These are phyloP conservation scores for Turritopsis rubra DNA, from an alignment of 30 jellyfish, hydroid and myxozoan genomes.

Conservation along the genomic window DNA sequence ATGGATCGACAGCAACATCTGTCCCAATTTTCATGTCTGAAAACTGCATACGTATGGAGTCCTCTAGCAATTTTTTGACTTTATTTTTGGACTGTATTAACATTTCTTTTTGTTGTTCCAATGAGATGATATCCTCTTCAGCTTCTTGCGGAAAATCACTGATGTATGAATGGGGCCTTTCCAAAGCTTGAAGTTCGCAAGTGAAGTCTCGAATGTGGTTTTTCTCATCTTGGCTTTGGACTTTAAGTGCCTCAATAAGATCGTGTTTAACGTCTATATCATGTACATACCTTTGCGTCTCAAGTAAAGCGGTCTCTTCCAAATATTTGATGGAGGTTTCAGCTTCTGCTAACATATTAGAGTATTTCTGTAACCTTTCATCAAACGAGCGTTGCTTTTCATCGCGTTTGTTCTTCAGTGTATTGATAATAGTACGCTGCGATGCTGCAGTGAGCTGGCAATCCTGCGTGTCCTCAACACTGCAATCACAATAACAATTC, in stretches of 20 bases:
- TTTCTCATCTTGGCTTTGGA: background rate
- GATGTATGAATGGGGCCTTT: slow-evolving; percentile 17
- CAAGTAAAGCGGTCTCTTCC: background rate
- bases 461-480: background rate
- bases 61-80: slow-evolving; percentile 49
- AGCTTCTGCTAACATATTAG: background rate
- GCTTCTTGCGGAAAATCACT: slow-evolving; percentile 37
- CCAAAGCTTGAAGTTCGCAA: background rate
- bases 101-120: slow-evolving; percentile 28
- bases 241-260: background rate
- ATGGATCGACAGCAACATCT: slow-evolving; percentile 1
- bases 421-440: background rate
- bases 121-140: slow-evolving; percentile 17
- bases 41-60: background rate
- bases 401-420: background rate
- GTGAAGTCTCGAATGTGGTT: background rate
- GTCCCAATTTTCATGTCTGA: background rate
- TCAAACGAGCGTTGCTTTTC: background rate
- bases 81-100: slow-evolving; percentile 50
- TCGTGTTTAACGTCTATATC: background rate
- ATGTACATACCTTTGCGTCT: background rate
- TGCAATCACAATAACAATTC: background rate
- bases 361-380: background rate
- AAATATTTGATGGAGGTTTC: background rate
- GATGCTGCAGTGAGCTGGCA: slow-evolving; percentile 2